Percentiles rank a stretch among this genome's conserved stretches.
phyloP scores from a whole-genome alignment of 2,113 vertebrate genomes.

The Dromaius novaehollandiae region DNA sequence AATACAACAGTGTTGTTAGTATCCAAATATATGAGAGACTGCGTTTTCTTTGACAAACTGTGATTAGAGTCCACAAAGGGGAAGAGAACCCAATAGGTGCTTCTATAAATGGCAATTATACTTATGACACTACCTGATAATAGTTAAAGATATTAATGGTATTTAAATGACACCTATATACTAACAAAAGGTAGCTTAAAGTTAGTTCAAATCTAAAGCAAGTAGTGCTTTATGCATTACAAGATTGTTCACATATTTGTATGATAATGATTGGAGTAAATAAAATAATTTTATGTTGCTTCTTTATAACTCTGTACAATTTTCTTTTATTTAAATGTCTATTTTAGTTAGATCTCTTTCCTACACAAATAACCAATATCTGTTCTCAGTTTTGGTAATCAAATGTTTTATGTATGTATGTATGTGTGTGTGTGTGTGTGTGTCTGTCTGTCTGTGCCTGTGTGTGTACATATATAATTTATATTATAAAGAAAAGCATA shows the following conservation, averaged over 20 bases:
- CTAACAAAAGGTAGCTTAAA: not conserved
- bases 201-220: not conserved
- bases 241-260: too few species aligned
- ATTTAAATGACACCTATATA: not conserved
- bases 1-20: not conserved
- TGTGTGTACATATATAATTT: not conserved
- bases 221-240: too few species aligned
- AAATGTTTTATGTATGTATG: not conserved
- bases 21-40: not conserved
- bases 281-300: too few species aligned
- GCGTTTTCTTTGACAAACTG: not conserved
- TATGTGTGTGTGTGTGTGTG: not conserved
- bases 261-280: too few species aligned
- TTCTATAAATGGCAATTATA: not conserved
- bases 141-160: not conserved
- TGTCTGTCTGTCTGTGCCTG: too few species aligned
- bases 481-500: not conserved
- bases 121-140: not conserved
- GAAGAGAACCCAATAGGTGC: not conserved
- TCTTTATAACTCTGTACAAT: not conserved
- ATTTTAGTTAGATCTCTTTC: not conserved
- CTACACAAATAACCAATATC: not conserved
- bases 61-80: not conserved
- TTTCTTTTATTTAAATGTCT: not conserved
- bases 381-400: not conserved